A percentile compares a stretch with the other conserved stretches of the same genome.
Evolutionary conservation across 1,140 invertebrate species (phyloP).

Genomic region (Bombus confusus): DNA sequence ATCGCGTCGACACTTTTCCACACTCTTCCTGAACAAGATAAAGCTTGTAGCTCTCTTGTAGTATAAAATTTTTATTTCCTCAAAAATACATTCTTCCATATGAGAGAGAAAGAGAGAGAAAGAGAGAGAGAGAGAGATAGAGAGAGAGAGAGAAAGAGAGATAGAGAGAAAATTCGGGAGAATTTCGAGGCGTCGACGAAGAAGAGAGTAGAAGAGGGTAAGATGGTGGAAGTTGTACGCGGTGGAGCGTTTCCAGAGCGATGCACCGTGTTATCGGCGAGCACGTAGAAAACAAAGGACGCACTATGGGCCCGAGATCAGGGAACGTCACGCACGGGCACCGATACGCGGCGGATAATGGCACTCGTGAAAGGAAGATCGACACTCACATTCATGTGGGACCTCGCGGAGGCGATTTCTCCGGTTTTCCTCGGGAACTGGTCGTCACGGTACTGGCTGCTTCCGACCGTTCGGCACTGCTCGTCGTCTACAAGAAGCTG

Average conservation of each 20-base stretch:
- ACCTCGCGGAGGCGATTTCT: constrained; percentile 67
- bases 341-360: constrained; percentile 41
- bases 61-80: not conserved
- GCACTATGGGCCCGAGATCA: not conserved
- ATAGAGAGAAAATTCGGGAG: not conserved
- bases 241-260: constrained; percentile 30
- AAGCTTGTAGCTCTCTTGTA: too few relatives aligned
- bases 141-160: not conserved
- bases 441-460: constrained; percentile 72
- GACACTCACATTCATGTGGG: constrained; percentile 77
- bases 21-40: too few relatives aligned
- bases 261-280: constrained; percentile 24
- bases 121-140: not conserved
- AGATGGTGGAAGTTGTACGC: not conserved
- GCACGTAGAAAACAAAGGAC: constrained; percentile 37
- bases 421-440: constrained; percentile 73
- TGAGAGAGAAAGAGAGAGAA: not conserved
- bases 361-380: constrained; percentile 49
- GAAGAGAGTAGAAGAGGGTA: too few relatives aligned
- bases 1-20: too few relatives aligned
- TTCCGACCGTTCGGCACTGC: constrained; percentile 40
- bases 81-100: not conserved
- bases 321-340: constrained; percentile 3
- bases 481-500: constrained; percentile 60
- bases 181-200: not conserved